These are phyloP conservation scores for Cheilosia soror DNA, from an alignment of 2,888 invertebrate species.

Conservation along the genomic window DNA sequence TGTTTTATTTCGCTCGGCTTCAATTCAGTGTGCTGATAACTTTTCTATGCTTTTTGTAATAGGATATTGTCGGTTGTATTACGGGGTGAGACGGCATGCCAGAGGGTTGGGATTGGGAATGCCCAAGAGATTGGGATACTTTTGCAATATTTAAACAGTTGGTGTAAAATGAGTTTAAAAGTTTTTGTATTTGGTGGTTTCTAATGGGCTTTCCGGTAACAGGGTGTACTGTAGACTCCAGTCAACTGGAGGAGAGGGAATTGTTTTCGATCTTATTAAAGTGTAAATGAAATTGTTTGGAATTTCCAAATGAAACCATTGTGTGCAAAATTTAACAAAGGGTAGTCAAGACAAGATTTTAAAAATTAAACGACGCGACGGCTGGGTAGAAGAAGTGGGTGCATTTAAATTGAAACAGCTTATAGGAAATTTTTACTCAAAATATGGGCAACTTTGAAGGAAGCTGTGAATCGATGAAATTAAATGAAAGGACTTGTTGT, in stretches of 20 bases:
- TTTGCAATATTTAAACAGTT: conserved; percentile 73
- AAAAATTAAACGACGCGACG: background rate
- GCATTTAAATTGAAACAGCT: background rate
- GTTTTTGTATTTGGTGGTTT: conserved; percentile 71
- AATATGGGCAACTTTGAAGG: background rate
- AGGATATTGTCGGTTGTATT: conserved; percentile 57
- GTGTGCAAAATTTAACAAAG: conserved; percentile 45
- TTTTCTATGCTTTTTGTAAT: conserved; percentile 71
- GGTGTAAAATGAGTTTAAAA: conserved; percentile 73
- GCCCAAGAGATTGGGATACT: conserved; percentile 60
- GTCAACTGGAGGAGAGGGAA: background rate
- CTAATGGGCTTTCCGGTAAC: conserved; percentile 43
- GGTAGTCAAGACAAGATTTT: conserved; percentile 13
- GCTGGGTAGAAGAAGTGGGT: background rate
- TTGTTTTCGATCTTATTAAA: conserved; percentile 59
- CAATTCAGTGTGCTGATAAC: conserved; percentile 67
- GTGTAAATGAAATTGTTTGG: conserved; percentile 68
- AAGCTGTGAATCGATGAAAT: too few species aligned
- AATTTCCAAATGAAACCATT: conserved; percentile 63
- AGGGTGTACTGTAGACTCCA: background rate
- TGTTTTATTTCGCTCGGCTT: conserved; percentile 52
- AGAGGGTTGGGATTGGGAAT: background rate
- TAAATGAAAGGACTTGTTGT: too few species aligned
- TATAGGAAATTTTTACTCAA: background rate
- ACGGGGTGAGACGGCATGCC: background rate